phyloP scores from a whole-genome alignment of 2,888 invertebrate genomes.

The Pyrochroa serraticornis region DNA sequence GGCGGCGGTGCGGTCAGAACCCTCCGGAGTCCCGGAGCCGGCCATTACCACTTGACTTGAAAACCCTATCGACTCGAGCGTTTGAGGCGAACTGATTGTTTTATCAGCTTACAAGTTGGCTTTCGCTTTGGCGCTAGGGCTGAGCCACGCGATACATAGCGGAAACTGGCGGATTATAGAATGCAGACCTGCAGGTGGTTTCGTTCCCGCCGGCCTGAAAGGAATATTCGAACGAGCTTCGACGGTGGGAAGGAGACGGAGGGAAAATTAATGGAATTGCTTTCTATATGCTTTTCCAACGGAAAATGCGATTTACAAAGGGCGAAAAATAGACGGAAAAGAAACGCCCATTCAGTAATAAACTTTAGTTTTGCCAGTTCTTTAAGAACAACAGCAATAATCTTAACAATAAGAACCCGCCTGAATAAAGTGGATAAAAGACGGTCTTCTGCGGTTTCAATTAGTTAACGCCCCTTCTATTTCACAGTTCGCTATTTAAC shows the following conservation, averaged over 20 bases:
- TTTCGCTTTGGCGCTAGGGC: constrained; percentile 21
- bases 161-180: constrained; percentile 34
- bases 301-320: constrained; percentile 33
- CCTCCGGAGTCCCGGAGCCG: constrained; percentile 18
- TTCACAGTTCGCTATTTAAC: constrained; percentile 26
- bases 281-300: constrained; percentile 39
- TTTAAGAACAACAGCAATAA: constrained; percentile 29
- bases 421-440: constrained; percentile 22
- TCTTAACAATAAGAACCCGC: constrained; percentile 23
- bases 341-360: constrained; percentile 24
- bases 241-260: constrained; percentile 31
- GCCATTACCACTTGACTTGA: constrained; percentile 26
- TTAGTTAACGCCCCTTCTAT: constrained; percentile 26
- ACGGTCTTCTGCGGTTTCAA: constrained; percentile 27
- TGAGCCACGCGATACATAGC: constrained; percentile 24
- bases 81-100: constrained; percentile 27
- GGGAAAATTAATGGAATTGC: constrained; percentile 44
- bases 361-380: constrained; percentile 30
- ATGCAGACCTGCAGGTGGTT: constrained; percentile 41
- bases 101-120: constrained; percentile 31
- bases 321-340: constrained; percentile 19
- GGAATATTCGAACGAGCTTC: constrained; percentile 33
- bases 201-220: constrained; percentile 38
- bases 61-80: constrained; percentile 20
- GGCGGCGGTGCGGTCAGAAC: constrained; percentile 18